Percentiles rank a stretch among this genome's conserved stretches.
phyloP scores from a whole-genome alignment of 1,140 invertebrate species.

The Penaeus japonicus region DNA sequence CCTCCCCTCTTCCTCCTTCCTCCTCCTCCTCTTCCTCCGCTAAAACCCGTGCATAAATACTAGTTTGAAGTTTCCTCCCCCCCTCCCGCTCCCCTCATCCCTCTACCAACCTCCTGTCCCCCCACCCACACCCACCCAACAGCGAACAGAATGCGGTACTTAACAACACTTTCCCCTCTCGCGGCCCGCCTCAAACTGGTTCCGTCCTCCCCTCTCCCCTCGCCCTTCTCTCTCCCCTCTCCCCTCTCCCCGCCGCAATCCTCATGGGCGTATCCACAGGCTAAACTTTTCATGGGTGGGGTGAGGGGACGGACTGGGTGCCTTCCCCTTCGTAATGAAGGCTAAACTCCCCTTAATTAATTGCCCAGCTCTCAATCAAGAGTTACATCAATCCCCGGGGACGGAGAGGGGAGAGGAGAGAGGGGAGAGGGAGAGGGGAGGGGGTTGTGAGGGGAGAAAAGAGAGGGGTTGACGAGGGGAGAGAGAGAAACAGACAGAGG shows the following conservation, averaged over 20 bases:
- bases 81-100: neutral
- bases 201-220: neutral
- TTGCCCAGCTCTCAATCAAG: constrained; percentile 41
- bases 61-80: neutral
- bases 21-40: neutral
- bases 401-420: neutral
- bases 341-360: constrained; percentile 43
- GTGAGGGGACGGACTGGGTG: neutral
- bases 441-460: neutral
- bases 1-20: neutral
- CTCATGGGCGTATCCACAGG: constrained; percentile 39
- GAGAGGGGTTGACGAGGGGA: neutral
- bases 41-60: no score
- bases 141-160: constrained; percentile 14
- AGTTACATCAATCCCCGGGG: constrained; percentile 31
- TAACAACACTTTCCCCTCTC: no score
- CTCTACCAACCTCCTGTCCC: neutral
- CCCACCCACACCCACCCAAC: neutral
- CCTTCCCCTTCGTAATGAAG: constrained; percentile 21
- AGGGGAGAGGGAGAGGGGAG: neutral
- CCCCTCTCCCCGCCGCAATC: neutral
- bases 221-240: neutral
- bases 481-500: no score
- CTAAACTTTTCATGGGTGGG: constrained; percentile 25
- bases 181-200: neutral